Percentiles rank a stretch among this genome's conserved stretches.
Conservation (phyloP, 2,113 vertebrate genomes). For the Myiagra hebetior region DNA sequence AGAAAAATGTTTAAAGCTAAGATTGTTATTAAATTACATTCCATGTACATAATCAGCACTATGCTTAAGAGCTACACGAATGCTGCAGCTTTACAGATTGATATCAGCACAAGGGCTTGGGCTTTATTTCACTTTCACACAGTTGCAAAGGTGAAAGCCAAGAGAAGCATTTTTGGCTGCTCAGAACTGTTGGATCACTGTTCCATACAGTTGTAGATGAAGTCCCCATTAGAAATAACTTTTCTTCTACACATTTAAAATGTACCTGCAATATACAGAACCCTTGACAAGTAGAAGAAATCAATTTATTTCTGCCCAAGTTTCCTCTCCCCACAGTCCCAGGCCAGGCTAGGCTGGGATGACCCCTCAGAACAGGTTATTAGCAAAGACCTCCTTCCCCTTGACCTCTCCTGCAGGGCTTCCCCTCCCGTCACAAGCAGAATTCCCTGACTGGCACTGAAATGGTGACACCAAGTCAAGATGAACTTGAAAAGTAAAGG, state of each 20-base stretch:
- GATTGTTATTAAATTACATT: background rate
- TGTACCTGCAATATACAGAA: background rate
- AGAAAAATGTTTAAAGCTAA: background rate
- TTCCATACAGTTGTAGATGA: background rate
- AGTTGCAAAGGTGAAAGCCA: background rate
- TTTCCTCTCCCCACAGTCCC: background rate
- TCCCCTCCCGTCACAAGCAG: background rate
- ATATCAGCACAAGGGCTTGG: background rate
- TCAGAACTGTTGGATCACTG: background rate
- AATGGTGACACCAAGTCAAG: background rate
- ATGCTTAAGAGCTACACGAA: background rate
- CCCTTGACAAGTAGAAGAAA: background rate
- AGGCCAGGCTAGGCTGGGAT: background rate
- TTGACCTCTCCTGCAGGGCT: background rate
- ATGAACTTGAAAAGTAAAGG: background rate
- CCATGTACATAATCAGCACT: background rate
- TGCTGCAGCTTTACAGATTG: background rate
- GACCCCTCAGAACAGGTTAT: background rate
- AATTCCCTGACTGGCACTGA: background rate
- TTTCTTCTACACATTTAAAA: background rate
- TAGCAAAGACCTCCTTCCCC: background rate
- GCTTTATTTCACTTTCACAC: background rate
- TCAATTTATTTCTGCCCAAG: background rate
- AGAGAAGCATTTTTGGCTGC: background rate
- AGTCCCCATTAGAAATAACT: background rate